These are phyloP conservation scores for Leptestheria dahalacensis DNA, from an alignment of 1,140 invertebrate species.

Conservation along the genomic window DNA sequence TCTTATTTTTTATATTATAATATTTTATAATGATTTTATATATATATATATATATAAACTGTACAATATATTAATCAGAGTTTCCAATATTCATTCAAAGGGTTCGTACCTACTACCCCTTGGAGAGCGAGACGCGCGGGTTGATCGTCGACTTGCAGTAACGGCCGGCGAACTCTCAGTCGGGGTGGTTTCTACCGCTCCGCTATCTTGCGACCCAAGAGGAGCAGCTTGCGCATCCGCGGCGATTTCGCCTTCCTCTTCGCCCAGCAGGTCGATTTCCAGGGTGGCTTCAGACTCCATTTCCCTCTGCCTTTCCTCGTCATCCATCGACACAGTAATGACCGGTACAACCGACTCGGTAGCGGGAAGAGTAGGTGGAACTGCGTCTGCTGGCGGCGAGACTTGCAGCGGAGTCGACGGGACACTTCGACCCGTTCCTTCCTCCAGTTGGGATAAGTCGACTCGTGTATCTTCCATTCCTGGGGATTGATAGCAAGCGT, in stretches of 20 bases:
- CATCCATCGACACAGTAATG: not conserved
- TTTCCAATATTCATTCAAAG: no score
- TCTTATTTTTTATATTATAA: no score
- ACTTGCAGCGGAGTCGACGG: conserved; percentile 55
- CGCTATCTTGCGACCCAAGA: not conserved
- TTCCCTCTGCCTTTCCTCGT: not conserved
- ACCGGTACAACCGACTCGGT: not conserved
- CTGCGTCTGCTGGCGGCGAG: conserved; percentile 36
- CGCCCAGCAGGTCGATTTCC: conserved; percentile 1
- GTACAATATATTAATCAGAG: no score
- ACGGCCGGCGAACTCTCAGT: no score
- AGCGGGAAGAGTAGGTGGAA: not conserved
- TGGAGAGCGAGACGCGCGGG: no score
- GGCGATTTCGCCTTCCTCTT: not conserved
- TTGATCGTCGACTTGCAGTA: no score
- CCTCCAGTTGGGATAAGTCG: conserved; percentile 51
- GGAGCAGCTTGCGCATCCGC: not conserved
- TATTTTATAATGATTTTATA: no score
- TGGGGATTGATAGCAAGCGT: conserved; percentile 41
- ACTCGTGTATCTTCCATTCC: conserved; percentile 61
- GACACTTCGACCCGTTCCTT: conserved; percentile 47
- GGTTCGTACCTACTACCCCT: no score
- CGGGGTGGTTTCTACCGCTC: no score
- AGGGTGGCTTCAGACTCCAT: conserved; percentile 5
- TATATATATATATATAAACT: no score